A percentile compares a stretch with the other conserved stretches of the same genome.
Evolutionary conservation across 2,113 vertebrate species (phyloP).

Genomic region (Sinocyclocheilus anophthalmus): DNA sequence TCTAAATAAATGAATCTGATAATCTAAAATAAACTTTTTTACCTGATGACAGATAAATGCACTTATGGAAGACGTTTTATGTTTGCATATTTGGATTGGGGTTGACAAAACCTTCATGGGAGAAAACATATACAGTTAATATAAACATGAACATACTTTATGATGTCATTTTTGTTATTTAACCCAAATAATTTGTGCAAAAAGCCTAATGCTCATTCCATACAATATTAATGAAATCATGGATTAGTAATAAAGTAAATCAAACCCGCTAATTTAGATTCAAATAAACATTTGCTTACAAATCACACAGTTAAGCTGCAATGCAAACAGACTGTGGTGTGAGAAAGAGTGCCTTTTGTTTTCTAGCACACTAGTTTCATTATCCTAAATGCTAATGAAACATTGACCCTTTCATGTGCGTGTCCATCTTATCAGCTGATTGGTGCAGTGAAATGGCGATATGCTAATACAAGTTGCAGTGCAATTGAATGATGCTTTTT

Average conservation of each 20-base stretch:
- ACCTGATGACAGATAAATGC: not conserved
- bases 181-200: not conserved
- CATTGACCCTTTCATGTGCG: constrained; percentile 26
- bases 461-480: constrained; percentile 23
- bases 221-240: not conserved
- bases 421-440: constrained; percentile 42
- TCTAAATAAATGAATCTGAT: not conserved
- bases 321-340: not conserved
- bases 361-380: constrained; percentile 37
- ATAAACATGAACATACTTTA: not conserved
- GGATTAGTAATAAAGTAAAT: not conserved
- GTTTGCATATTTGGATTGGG: not conserved
- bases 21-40: not conserved
- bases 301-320: not conserved
- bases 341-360: constrained; percentile 42
- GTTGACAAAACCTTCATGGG: not conserved
- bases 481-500: constrained; percentile 50
- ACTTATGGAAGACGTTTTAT: not conserved
- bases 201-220: not conserved
- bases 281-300: constrained; percentile 21
- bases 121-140: too few species aligned
- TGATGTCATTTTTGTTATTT: not conserved
- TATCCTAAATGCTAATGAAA: constrained; percentile 46
- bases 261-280: not conserved
- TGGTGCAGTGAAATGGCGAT: constrained; percentile 16